Evolutionary conservation across 2,888 invertebrate genomes (phyloP), one percentile per base, ranked within the genome.

Genomic region (Caenorhabditis auriculariae): DNA sequence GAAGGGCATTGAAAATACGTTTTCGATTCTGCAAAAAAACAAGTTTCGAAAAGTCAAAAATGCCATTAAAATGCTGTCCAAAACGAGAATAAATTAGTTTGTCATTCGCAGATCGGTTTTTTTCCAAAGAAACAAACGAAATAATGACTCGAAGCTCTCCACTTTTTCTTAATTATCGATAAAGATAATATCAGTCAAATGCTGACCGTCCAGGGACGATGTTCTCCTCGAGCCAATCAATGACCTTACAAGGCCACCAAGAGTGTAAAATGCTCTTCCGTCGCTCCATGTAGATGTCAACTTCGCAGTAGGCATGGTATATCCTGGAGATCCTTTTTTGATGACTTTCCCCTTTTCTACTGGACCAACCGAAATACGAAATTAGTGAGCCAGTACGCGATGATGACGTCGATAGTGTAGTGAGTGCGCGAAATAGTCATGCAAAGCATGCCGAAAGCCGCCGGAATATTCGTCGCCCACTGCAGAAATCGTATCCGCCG

Each of bases 351-450:
- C 38, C 3, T 3, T 7, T 23, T 42, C 42, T n/a, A n/a, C n/a
- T n/a, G n/a, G 12, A 45, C 55, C 28, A 9, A 75, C 75, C 69
- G 60, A 49, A 76, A 76, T 5, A 74, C 61, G 39, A 67, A 58
- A 29, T 60, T 67, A 15, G 72, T 59, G 37, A 76, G 49, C 72
- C 73, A 75, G 50, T 70, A 72, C 6, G 76, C 75, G 45, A 75
- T 60, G 15, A 76, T 53, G 28, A 76, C 69, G 48, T 76, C 76
- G 38, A 74, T 69, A 3, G 76, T 70, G 53, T 76, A 76, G 57
- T 76, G 76, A 1, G 74, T 69, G 12, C 73, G 53, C 3, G 74
- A 74, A 19, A 75, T 61, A 42, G 72, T 66, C 70, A 76, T 66
- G 55, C 66, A 72, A 24, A 64, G 35, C 66, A 76, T 72, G 26